Evolutionary conservation across 2,888 invertebrate species (phyloP).

Genomic region (Drosophila kanekoi): DNA sequence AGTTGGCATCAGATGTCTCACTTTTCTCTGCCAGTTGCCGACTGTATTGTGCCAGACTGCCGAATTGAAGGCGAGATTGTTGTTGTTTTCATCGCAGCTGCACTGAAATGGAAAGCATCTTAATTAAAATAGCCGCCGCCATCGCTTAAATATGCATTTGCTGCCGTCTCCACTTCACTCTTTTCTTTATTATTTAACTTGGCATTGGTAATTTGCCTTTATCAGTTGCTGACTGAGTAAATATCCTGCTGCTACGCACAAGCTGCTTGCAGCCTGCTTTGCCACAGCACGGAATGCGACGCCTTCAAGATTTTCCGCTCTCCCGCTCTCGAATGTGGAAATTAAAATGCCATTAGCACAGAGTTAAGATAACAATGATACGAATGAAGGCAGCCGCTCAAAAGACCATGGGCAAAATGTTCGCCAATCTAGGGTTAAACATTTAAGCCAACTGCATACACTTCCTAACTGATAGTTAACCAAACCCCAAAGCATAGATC

Average conservation of each 20-base stretch:
- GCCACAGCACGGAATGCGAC: slow-evolving; percentile 1
- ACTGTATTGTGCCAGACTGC: slow-evolving; percentile 8
- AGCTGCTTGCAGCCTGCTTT: slow-evolving; percentile 20
- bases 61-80: background rate
- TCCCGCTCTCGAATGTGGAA: slow-evolving; percentile 39
- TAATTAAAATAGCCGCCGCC: slow-evolving; percentile 47
- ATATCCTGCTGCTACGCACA: slow-evolving; percentile 22
- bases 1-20: slow-evolving; percentile 44
- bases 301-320: slow-evolving; percentile 26
- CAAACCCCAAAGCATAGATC: too few relatives aligned
- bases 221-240: slow-evolving; percentile 32
- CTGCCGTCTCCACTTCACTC: slow-evolving; percentile 7
- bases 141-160: slow-evolving; percentile 35
- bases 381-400: slow-evolving; percentile 17
- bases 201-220: slow-evolving; percentile 32
- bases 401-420: slow-evolving; percentile 6
- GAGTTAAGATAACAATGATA: slow-evolving; percentile 54
- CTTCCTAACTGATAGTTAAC: too few relatives aligned
- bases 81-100: slow-evolving; percentile 11
- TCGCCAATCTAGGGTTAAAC: slow-evolving; percentile 15
- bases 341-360: slow-evolving; percentile 73
- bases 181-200: slow-evolving; percentile 35
- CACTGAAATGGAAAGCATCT: slow-evolving; percentile 26
- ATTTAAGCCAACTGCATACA: too few relatives aligned
- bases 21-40: background rate